Base-by-base conservation (phyloP, 2,888 invertebrate species). In the Microchrysa polita region DNA sequence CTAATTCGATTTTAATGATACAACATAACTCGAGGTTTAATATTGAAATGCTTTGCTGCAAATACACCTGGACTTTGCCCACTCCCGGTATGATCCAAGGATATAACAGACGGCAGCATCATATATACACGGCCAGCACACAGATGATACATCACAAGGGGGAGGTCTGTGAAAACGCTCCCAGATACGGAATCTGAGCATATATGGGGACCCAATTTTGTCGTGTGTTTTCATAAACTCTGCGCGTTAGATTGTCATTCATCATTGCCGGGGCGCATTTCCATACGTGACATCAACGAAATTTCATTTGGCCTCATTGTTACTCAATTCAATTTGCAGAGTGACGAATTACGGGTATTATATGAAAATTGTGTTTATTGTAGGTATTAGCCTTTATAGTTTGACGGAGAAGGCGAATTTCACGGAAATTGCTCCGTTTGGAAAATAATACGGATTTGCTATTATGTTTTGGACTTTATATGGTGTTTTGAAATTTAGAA, bases 1-100 rank as follows among this genome's bases (percentile, higher is more conserved):
- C 69, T 69, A 69, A 69, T 57, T 55, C 69, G 55, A 69, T 69
- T 69, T 69, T 69, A 69, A 69, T 69, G 69, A 55, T 57, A 69
- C 69, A 69, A 69, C 57, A 69, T 22, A 69, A 69, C 40, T 40
- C 20, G 16, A 42, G 69, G 40, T 57, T 67, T 67, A 67, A 61
- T 69, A 69, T 69, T 69, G 55, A 69, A 69, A 69, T 34, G 18
- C 53, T 55, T 65, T 65, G 22, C 65, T 69, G 55, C 57, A 55
- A 69, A 34, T 57, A 55, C 69, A 69, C 55, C 69, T 55, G 57
- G 20, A 20, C 57, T 7, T 20, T 10, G 18, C 55, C 20, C 55
- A 55, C 16, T 18, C 40, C 10, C n/a, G 12, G 23, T 4, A 14
- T 5, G 22, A 59, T 22, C 22, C 23, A n/a, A n/a, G n/a, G n/a